Evolutionary conservation across 2,888 invertebrate species (phyloP), one percentile per base, ranked within the genome.

Genomic region (Microctonus aethiopoides): DNA sequence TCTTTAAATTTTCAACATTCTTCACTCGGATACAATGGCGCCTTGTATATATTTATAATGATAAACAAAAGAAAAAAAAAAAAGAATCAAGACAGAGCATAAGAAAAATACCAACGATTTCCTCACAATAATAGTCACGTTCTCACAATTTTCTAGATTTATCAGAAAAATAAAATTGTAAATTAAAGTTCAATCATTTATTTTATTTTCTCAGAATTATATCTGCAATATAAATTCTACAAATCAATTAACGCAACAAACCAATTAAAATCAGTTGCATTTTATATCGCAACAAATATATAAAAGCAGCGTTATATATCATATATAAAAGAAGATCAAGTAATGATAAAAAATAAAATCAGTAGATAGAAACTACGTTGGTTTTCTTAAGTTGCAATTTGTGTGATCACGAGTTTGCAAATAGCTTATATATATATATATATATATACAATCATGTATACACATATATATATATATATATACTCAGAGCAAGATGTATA

Each of bases 311-410:
- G 3, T n/a, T n/a, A n/a, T 34, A 10, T 16, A 60, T 60, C 32
- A 20, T 34, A 60, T 22, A 34, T n/a, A n/a, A 60, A 34, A 13
- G 41, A 41, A 39, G 24, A 26, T n/a, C n/a, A n/a, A 61, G 41
- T 16, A n/a, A 39, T n/a, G 22, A 2, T 26, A 26, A 11, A 24
- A 16, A 36, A 61, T 11, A 46, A 20, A 61, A 7, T 39, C 70
- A 60, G 69, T 61, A 74, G 67, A 39, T 39, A 39, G 39, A 39
- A 39, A 39, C 13, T 39, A n/a, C 39, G 39, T 39, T 13, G 39
- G n/a, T n/a, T n/a, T n/a, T 39, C 74, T 77, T 68, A 59, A 64
- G 60, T 54, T n/a, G 73, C 74, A 75, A 77, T 78, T 78, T 77
- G 77, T 77, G 68, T 71, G 76, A 78, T 78, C 78, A 74, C 71